Evolutionary conservation across 2,797 vertebrate genomes (phyloP), one percentile per base, ranked within the genome.

Genomic region (Lagodon rhomboides): DNA sequence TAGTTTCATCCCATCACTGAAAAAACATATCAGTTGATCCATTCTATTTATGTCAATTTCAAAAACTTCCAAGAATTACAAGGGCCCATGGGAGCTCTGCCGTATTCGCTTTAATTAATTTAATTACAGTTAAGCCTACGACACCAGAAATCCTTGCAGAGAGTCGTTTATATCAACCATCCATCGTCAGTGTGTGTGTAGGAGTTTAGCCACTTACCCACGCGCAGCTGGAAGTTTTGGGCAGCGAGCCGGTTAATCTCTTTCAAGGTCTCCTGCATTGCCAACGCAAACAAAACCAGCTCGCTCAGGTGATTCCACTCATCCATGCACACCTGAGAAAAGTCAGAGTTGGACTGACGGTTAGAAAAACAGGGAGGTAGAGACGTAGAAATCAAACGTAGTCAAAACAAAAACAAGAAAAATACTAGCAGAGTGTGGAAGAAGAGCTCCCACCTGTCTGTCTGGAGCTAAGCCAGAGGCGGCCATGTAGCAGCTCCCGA

Each of bases 401-500:
- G 47, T 5, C 41, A 30, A n/a, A 71, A 50, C 13, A 27, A 56
- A 56, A 20, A 16, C n/a, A 47, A 23, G 63, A 54, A n/a, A 18
- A 53, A 61, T 22, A 8, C 38, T 0, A 25, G 49, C 34, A 34
- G 34, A 72, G 2, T 11, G 11, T n/a, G 41, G 0, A 16, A 16
- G 18, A 80, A 15, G 12, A 68, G 43, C 38, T 64, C 76, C 73
- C 75, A 94, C 92, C 91, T 94, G 88, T 80, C 75, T 87, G 51
- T 94, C 90, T 56, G 94, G 95, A 68, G 94, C 94, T 17, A 96
- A 89, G 54, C 95, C 95, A 20, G 95, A 96, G 0, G 95, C 95
- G 0, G 94, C 95, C 95, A 96, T 96, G 87, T 95, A 96, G 79
- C 95, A 95, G 83, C 95, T 96, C 51, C 95, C 95, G 9, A 96